Percentiles rank a stretch among this genome's conserved stretches.
Conservation (phyloP, 2,888 invertebrate species). For the Cristatella mucedo region DNA sequence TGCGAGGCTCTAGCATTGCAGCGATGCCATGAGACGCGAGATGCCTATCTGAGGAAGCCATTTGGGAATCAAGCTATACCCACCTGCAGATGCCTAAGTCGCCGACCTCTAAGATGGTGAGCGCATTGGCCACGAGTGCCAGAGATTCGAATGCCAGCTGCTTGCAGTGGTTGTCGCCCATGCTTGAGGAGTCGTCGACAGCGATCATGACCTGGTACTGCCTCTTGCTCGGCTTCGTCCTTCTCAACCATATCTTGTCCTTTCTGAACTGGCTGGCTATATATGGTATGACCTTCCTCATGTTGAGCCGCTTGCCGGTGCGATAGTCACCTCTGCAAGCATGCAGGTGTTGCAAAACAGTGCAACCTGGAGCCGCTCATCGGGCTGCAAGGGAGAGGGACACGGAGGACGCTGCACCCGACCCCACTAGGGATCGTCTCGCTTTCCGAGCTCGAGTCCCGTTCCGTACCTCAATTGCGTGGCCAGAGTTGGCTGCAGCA, state of each 20-base stretch:
- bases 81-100: conserved; percentile 78
- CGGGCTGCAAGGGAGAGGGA: too few species aligned
- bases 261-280: conserved; percentile 97
- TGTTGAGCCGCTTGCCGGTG: conserved; percentile 88
- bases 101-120: conserved; percentile 82
- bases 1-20: too few species aligned
- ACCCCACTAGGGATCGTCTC: too few species aligned
- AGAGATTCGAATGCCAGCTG: conserved; percentile 82
- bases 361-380: too few species aligned
- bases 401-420: too few species aligned
- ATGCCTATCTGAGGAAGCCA: too few species aligned
- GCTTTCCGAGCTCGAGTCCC: too few species aligned
- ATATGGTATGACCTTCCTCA: conserved; percentile 94
- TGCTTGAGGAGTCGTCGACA: conserved; percentile 74
- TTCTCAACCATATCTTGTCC: conserved; percentile 92
- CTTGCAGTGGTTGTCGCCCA: conserved; percentile 44
- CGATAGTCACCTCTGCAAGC: conserved; percentile 66
- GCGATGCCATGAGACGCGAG: too few species aligned
- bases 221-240: conserved; percentile 83
- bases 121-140: conserved; percentile 68
- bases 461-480: conserved; percentile 60
- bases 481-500: conserved; percentile 85
- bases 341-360: background rate
- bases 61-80: too few species aligned
- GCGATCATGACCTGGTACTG: conserved; percentile 81